Conservation (phyloP, 2,888 invertebrate species). For the Noctua janthina region DNA sequence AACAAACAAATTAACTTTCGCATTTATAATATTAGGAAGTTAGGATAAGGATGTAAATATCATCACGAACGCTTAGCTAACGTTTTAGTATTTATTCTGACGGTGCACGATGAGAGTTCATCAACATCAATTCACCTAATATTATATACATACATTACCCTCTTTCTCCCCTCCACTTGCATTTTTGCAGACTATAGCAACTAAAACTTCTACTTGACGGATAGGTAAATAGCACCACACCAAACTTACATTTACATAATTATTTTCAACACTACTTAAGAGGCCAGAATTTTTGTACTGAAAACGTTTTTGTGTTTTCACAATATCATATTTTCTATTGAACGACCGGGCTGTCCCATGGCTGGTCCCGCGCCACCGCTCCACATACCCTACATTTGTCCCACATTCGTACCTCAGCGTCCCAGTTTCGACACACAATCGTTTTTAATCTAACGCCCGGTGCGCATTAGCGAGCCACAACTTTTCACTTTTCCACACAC, state of each 20-base stretch:
- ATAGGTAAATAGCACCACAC: not conserved
- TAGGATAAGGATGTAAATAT: not conserved
- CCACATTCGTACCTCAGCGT: not conserved
- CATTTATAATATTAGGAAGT: too few species aligned
- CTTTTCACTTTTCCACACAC: slow-evolving; percentile 33
- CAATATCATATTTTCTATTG: not conserved
- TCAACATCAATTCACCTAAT: too few species aligned
- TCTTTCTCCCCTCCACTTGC: not conserved
- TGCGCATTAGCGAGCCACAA: slow-evolving; percentile 25
- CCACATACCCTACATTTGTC: not conserved
- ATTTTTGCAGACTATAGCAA: not conserved
- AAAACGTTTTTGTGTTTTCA: not conserved
- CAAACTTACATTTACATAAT: not conserved
- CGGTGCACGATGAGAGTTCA: not conserved
- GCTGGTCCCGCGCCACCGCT: not conserved
- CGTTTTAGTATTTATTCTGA: not conserved
- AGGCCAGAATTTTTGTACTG: not conserved
- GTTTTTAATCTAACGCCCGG: slow-evolving; percentile 35
- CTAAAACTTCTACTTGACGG: not conserved
- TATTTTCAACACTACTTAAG: not conserved
- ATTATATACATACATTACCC: not conserved
- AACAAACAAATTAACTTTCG: too few species aligned
- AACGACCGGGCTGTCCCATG: not conserved
- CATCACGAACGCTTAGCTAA: slow-evolving; percentile 25
- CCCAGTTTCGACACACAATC: slow-evolving; percentile 25